Evolutionary conservation across 2,888 invertebrate species (phyloP), one percentile per base, ranked within the genome.

Genomic region (Rhingia campestris): DNA sequence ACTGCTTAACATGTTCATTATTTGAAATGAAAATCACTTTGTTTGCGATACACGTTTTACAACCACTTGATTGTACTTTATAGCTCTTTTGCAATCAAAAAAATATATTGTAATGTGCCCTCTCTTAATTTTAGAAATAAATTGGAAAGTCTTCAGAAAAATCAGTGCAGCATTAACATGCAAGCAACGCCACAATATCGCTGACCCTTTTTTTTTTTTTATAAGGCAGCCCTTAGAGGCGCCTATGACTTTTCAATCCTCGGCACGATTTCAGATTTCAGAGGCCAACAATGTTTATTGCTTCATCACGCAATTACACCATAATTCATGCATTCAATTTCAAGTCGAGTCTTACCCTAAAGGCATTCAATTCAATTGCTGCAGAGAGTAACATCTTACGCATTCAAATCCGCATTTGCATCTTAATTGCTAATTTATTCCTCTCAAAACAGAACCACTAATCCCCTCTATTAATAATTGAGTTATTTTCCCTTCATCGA

Each of bases 341-440:
- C 10, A 43, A 63, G 33, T 10, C 35, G n/a, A 47, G 39, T 63
- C 22, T 10, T 10, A 22, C 56, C 56, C 56, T 4, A 14, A 39
- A n/a, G 56, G 37, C 14, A 37, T 3, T 10, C 22, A 12, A 39
- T 37, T 35, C 37, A 56, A 56, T 56, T 56, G 37, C 51, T 9
- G 22, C 41, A 41, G 22, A 22, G 22, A 22, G 22, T 22, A 22
- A 22, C 22, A 22, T 22, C 22, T 22, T 41, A 54, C 72, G 37
- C 66, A 72, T 53, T 59, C 61, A 5, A 12, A 54, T 37, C 54
- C 61, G 66, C 49, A 81, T 82, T 82, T 77, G 72, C 77, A 82
- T 82, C 81, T 73, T 77, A 77, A 82, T 77, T 82, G 67, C 77
- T 77, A 81, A 81, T 77, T 81, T 81, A 81, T 81, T 77, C 81